phyloP scores from a whole-genome alignment of 2,888 invertebrate species.

The Callyntrura sp. region DNA sequence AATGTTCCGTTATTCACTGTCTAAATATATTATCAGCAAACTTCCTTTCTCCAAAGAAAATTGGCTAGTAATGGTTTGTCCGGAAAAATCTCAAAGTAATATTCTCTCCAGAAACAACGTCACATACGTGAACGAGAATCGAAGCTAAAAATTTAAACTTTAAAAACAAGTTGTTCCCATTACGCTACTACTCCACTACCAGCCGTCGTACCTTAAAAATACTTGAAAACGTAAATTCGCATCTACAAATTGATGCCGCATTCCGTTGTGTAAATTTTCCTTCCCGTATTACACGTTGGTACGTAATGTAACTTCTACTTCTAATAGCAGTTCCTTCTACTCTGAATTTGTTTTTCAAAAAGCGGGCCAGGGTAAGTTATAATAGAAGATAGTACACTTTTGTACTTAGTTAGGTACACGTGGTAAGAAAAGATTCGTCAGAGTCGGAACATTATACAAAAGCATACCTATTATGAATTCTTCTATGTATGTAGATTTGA shows the following conservation, averaged over 20 bases:
- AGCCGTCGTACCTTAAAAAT: too few species aligned
- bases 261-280: too few species aligned
- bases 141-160: too few species aligned
- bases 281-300: not conserved
- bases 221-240: too few species aligned
- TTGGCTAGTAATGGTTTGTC: conserved; percentile 7
- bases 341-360: too few species aligned
- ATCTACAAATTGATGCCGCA: too few species aligned
- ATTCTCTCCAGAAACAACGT: not conserved
- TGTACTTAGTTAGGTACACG: not conserved
- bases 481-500: not conserved
- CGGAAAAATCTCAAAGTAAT: not conserved
- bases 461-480: not conserved
- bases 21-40: not conserved
- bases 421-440: not conserved
- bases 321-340: not conserved
- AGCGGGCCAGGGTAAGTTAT: too few species aligned
- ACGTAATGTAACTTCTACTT: too few species aligned
- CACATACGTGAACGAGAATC: not conserved
- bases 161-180: too few species aligned
- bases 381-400: too few species aligned
- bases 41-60: not conserved
- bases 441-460: not conserved
- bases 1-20: not conserved
- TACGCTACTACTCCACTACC: too few species aligned